phyloP scores from a whole-genome alignment of 2,888 invertebrate genomes.

The Yponomeuta malinellus region DNA sequence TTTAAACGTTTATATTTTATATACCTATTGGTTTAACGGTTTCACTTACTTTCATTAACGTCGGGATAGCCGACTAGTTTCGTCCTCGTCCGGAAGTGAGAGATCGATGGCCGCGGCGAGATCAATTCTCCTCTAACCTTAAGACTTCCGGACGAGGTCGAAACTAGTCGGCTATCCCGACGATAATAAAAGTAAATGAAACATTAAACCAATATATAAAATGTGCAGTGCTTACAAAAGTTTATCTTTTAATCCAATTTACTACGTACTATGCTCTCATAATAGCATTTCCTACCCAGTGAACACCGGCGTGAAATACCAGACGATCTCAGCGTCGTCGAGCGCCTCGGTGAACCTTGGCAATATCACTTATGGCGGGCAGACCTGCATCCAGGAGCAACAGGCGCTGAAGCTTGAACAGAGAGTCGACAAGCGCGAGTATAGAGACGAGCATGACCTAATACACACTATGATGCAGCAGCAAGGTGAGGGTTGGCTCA shows the following conservation, averaged over 20 bases:
- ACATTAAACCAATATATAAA: no score
- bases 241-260: not conserved
- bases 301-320: slow-evolving; percentile 68
- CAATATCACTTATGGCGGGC: slow-evolving; percentile 63
- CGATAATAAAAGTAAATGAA: no score
- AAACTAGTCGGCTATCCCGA: no score
- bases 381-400: slow-evolving; percentile 51
- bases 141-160: no score
- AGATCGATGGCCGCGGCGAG: no score
- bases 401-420: slow-evolving; percentile 52
- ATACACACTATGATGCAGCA: slow-evolving; percentile 73
- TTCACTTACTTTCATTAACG: no score
- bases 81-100: no score
- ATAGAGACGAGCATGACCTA: slow-evolving; percentile 72
- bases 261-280: not conserved
- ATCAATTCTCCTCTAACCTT: no score
- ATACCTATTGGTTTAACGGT: no score
- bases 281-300: slow-evolving; percentile 33
- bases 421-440: slow-evolving; percentile 58
- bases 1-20: no score
- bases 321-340: slow-evolving; percentile 64
- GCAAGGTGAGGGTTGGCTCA: slow-evolving; percentile 41
- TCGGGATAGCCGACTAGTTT: no score
- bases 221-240: no score
- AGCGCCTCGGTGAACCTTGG: slow-evolving; percentile 61